Evolutionary conservation across 2,113 vertebrate genomes (phyloP).

Genomic region (Petrocephalus microphthalmus): DNA sequence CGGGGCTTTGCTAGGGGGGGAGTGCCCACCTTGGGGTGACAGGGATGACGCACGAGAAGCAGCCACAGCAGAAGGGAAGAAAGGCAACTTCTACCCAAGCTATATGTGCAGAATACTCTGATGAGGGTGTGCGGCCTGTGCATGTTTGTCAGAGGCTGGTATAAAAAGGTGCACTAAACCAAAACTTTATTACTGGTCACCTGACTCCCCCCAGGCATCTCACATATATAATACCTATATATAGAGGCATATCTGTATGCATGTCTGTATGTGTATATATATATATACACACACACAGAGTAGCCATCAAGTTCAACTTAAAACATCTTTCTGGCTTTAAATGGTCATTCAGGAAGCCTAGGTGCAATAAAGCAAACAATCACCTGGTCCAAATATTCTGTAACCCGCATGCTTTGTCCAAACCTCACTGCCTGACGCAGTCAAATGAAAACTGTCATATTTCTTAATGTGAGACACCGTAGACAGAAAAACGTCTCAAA

Average conservation of each 20-base stretch:
- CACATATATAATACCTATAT: neutral
- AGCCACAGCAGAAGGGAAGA: neutral
- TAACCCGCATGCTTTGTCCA: neutral
- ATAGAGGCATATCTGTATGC: neutral
- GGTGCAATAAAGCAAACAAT: neutral
- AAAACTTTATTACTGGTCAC: neutral
- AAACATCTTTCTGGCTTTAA: neutral
- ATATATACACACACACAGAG: neutral
- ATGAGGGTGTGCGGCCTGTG: neutral
- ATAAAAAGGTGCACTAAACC: neutral
- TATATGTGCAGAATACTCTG: neutral
- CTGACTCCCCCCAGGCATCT: neutral
- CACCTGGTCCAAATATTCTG: neutral
- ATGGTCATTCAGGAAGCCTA: neutral
- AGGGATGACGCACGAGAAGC: neutral
- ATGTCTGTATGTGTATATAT: neutral
- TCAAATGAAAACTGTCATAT: neutral
- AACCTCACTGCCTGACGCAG: neutral
- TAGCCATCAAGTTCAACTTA: neutral
- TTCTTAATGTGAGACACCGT: neutral
- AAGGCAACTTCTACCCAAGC: neutral
- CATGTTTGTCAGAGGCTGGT: neutral
- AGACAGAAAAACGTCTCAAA: neutral
- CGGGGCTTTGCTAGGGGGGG: neutral
- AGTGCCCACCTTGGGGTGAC: neutral